Conservation (phyloP, 2,113 vertebrate species). For the Cyprinus carpio region DNA sequence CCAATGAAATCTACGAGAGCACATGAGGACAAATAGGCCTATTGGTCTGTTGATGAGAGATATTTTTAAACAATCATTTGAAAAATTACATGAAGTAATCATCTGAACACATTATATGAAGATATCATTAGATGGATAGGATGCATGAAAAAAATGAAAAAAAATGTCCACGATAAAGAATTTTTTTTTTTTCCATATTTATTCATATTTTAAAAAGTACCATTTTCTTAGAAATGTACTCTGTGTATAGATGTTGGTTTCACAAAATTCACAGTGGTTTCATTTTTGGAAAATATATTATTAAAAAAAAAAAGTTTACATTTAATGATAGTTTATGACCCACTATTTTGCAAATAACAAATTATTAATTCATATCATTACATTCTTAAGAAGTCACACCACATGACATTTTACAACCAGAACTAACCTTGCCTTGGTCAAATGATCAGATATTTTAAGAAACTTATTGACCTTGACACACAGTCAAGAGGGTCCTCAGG, state of each 20-base stretch:
- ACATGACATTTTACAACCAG: background rate
- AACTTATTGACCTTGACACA: background rate
- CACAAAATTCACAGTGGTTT: too few species aligned
- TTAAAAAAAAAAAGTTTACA: background rate
- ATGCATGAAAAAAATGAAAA: background rate
- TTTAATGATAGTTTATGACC: background rate
- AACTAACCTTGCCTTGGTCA: background rate
- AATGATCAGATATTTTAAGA: background rate
- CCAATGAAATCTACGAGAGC: background rate
- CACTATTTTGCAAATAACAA: too few species aligned
- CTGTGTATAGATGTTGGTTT: too few species aligned
- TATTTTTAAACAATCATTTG: too few species aligned
- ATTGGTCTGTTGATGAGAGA: too few species aligned
- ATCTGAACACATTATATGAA: too few species aligned
- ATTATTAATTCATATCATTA: too few species aligned
- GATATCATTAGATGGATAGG: background rate
- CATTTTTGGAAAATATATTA: too few species aligned
- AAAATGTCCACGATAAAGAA: background rate
- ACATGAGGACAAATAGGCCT: background rate
- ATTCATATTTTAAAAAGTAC: too few species aligned
- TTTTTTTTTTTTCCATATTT: too few species aligned
- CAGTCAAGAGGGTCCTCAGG: background rate
- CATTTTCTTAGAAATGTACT: too few species aligned
- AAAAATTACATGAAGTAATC: background rate
- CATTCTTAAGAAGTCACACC: background rate